Evolutionary conservation across 2,888 invertebrate genomes (phyloP).

Genomic region (Brachyopa scutellaris): DNA sequence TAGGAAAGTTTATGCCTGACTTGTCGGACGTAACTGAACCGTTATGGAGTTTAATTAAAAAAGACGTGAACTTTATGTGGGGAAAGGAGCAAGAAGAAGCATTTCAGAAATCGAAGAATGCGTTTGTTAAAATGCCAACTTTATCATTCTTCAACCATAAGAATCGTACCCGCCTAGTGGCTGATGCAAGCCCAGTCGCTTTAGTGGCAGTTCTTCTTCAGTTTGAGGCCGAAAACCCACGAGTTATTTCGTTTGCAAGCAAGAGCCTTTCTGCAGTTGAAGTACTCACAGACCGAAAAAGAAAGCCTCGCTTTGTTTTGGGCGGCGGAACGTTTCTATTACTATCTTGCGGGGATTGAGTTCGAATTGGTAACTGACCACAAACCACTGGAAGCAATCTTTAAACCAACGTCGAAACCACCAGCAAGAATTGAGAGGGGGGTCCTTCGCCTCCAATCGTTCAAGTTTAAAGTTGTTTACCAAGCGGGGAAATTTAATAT

Average conservation of each 20-base stretch:
- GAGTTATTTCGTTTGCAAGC: conserved; percentile 79
- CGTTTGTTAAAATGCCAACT: conserved; percentile 33
- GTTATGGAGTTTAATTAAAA: conserved; percentile 73
- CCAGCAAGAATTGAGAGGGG: conserved; percentile 65
- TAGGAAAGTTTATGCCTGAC: conserved; percentile 65
- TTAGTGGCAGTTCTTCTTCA: neutral
- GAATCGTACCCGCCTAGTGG: conserved; percentile 70
- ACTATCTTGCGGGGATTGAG: conserved; percentile 55
- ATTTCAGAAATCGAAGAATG: conserved; percentile 74
- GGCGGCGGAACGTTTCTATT: conserved; percentile 51
- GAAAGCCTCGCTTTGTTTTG: conserved; percentile 49
- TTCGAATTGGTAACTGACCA: conserved; percentile 69
- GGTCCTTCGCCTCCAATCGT: conserved; percentile 57
- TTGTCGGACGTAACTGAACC: conserved; percentile 52
- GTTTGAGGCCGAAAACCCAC: conserved; percentile 64
- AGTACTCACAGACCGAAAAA: conserved; percentile 62
- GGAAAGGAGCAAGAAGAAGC: conserved; percentile 73
- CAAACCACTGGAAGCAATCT: conserved; percentile 70
- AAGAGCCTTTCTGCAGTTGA: conserved; percentile 76
- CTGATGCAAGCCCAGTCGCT: no score
- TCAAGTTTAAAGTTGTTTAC: conserved; percentile 24
- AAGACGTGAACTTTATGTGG: conserved; percentile 75
- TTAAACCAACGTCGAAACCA: conserved; percentile 69
- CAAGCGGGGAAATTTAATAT: conserved; percentile 8
- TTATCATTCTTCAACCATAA: conserved; percentile 75